These are phyloP conservation scores for Drosophila santomea DNA, from an alignment of 1,140 invertebrate species.

Conservation along the genomic window DNA sequence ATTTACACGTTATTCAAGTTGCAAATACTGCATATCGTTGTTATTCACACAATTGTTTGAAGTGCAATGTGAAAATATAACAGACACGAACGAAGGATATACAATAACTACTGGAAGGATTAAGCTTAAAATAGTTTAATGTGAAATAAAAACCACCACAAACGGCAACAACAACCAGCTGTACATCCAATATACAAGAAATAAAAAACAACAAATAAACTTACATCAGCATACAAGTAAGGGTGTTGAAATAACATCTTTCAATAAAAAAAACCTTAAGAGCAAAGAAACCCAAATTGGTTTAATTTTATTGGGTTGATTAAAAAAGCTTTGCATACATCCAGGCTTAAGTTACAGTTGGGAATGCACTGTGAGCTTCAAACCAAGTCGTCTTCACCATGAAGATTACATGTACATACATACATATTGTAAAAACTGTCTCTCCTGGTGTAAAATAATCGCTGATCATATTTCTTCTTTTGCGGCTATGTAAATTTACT, in stretches of 20 bases:
- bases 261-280: conserved; percentile 72
- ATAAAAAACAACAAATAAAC: conserved; percentile 52
- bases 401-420: no score
- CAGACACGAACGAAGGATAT: conserved; percentile 29
- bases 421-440: no score
- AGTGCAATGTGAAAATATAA: conserved; percentile 46
- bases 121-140: conserved; percentile 45
- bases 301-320: not conserved
- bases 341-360: conserved; percentile 31
- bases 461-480: no score
- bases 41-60: conserved; percentile 54
- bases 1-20: conserved; percentile 66
- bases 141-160: conserved; percentile 11
- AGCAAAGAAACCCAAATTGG: conserved; percentile 40
- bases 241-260: conserved; percentile 62
- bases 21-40: conserved; percentile 78
- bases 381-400: no score
- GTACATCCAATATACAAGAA: conserved; percentile 65
- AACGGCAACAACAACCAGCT: conserved; percentile 38
- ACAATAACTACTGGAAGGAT: conserved; percentile 19
- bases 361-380: not conserved
- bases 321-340: conserved; percentile 36
- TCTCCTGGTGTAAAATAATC: no score
- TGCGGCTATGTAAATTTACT: no score
- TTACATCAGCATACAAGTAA: conserved; percentile 26